Evolutionary conservation across 2,888 invertebrate species (phyloP), one percentile per base, ranked within the genome.

Genomic region (Asteroscopus sphinx): DNA sequence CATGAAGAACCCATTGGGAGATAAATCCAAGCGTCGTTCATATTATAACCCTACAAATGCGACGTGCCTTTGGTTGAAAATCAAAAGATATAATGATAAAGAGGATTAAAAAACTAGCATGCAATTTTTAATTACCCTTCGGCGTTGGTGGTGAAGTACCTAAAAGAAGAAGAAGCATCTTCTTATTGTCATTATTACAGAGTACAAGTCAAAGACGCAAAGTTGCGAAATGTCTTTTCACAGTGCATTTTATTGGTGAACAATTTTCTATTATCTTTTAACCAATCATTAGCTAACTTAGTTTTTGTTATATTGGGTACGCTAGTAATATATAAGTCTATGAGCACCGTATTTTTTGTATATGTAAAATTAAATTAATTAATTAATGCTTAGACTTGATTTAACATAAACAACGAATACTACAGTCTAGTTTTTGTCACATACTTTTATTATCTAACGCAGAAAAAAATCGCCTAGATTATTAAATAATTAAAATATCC

Each of bases 401-500:
- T 8, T 39, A 17, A 12, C 17, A 57, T 36, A 11, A 9, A 46
- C 37, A 16, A 48, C n/a, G 6, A 60, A 32, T 28, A 35, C n/a
- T 9, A 26, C 9, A 36, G 5, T 26, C 32, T 7, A 49, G 42
- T 59, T 44, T 62, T 40, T 48, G 33, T 30, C 11, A 16, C 17
- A 26, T 17, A 12, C 3, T 32, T 26, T 30, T 21, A 17, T 35
- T 32, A 51, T 42, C 16, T 30, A 40, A n/a, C 41, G 3, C 7
- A 39, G 33, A 35, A 33, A 41, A 44, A 49, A 32, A 4, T 28
- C 49, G 40, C 12, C n/a, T 49, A 59, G 15, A 67, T 57, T 26
- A 40, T 42, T 41, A 1, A 42, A 16, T 47, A 21, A 46, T 45
- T 47, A 49, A 46, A 48, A 52, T 48, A 57, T 37, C 66, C 71